These are phyloP conservation scores for Entelurus aequoreus DNA, from an alignment of 2,113 vertebrate genomes.

Conservation along the genomic window DNA sequence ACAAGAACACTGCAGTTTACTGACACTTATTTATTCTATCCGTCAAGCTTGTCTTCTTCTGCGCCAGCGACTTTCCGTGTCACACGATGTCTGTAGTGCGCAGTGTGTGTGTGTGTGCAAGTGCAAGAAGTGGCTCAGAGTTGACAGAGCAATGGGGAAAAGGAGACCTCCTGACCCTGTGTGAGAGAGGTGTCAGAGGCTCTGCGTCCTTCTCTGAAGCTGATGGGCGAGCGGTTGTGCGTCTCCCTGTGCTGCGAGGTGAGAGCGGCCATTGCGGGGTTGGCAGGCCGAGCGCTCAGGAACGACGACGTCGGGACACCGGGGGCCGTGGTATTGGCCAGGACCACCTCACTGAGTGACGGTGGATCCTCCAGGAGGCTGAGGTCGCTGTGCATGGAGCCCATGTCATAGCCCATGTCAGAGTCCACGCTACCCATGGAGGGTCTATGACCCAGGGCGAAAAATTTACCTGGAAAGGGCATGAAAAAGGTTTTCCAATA, in stretches of 20 bases:
- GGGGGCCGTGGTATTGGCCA: conserved; percentile 69
- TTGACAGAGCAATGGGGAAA: neutral
- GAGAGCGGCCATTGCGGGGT: conserved; percentile 86
- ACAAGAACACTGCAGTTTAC: conserved; percentile 1
- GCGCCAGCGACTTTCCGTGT: neutral
- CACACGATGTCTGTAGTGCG: neutral
- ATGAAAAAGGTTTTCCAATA: neutral
- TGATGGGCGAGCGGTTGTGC: conserved; percentile 94
- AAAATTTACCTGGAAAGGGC: conserved; percentile 79
- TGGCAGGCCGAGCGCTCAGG: conserved; percentile 79
- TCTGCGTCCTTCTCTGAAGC: conserved; percentile 92
- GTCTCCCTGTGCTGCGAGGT: conserved; percentile 83
- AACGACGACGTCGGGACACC: conserved; percentile 66
- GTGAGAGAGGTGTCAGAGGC: conserved; percentile 97
- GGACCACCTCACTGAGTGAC: conserved; percentile 78
- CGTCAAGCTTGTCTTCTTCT: neutral
- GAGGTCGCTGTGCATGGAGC: conserved; percentile 83
- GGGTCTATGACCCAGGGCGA: conserved; percentile 81
- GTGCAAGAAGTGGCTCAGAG: neutral
- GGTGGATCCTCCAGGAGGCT: conserved; percentile 82
- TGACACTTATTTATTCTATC: conserved; percentile 1
- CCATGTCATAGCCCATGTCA: conserved; percentile 82
- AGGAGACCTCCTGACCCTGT: conserved; percentile 74
- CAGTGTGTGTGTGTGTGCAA: neutral
- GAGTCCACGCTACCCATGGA: conserved; percentile 87